Evolutionary conservation across 2,888 invertebrate species (phyloP), one percentile per base, ranked within the genome.

Genomic region (Liodrosophila aerea): DNA sequence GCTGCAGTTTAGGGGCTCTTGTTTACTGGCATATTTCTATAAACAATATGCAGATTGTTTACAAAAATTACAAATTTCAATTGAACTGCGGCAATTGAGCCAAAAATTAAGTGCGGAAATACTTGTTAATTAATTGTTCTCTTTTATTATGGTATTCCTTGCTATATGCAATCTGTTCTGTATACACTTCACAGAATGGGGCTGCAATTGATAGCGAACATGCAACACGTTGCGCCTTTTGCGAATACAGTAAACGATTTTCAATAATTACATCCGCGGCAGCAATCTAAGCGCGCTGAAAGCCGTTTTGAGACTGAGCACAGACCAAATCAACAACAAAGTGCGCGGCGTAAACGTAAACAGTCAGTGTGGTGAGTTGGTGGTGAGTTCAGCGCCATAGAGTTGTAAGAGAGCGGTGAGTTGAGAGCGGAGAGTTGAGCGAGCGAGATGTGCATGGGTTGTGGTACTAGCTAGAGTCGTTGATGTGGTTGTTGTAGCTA

Each of bases 231-330:
- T 67, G 76, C 71, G 40, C 41, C 31, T 18, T 9, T n/a, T 22
- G 18, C 11, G 18, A n/a, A n/a, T 18, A 37, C 16, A 37, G 37
- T 16, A 39, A 18, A 34, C n/a, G 1, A 11, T 5, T n/a, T 13
- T 9, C 7, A 27, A 36, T 72, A 60, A 61, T 44, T n/a, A n/a
- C n/a, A 51, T 58, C 75, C 74, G 75, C 75, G 71, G 57, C 71
- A 71, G 57, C 44, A 50, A 34, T n/a, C 58, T 68, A 58, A 73
- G 76, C 85, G 80, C 86, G 77, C 66, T 75, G 85, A 88, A 85
- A 76, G 87, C 87, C 87, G 87, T 83, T 88, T 86, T 83, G 81
- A 86, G 87, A 89, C 89, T 89, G 87, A 87, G 72, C 63, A 66
- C 54, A 50, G 50, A 66, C 63, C 47, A 65, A 37, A 37, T 40